Evolutionary conservation across 92 coral and sea anemone genomes (phyloP).

Genomic region (Parazoanthus swiftii): DNA sequence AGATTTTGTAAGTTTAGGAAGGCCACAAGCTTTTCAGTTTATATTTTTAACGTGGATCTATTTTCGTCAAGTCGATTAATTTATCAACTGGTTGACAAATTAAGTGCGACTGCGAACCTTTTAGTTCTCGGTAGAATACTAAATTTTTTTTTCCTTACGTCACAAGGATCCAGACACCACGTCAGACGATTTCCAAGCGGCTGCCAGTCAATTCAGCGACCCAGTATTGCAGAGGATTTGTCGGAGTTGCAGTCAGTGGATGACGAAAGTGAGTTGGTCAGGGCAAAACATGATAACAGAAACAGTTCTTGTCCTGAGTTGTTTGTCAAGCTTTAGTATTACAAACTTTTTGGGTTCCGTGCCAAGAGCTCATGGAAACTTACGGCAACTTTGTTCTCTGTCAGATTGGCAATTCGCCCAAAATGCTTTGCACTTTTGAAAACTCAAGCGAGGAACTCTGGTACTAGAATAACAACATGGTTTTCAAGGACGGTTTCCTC

Average conservation of each 20-base stretch:
- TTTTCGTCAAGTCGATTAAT: no score
- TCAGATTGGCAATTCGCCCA: no score
- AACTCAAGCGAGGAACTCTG: no score
- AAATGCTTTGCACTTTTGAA: no score
- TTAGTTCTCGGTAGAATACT: neutral
- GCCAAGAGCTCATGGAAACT: no score
- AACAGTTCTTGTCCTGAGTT: neutral
- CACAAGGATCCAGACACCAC: slow-evolving; percentile 58
- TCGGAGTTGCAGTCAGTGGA: slow-evolving; percentile 64
- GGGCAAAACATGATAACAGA: neutral
- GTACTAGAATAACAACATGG: no score
- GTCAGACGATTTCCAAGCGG: slow-evolving; percentile 58
- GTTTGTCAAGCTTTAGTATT: neutral
- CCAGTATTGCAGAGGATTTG: slow-evolving; percentile 83
- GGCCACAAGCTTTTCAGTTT: no score
- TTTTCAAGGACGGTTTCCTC: no score
- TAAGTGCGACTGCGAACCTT: neutral
- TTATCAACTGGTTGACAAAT: neutral
- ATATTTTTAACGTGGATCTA: no score
- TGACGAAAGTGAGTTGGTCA: slow-evolving; percentile 69
- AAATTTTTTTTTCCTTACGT: neutral
- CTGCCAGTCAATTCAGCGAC: slow-evolving; percentile 75
- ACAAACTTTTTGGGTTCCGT: no score
- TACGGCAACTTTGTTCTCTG: no score
- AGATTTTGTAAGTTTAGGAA: no score